Evolutionary conservation across 2,113 vertebrate species (phyloP).

Genomic region (Microtus pennsylvanicus): DNA sequence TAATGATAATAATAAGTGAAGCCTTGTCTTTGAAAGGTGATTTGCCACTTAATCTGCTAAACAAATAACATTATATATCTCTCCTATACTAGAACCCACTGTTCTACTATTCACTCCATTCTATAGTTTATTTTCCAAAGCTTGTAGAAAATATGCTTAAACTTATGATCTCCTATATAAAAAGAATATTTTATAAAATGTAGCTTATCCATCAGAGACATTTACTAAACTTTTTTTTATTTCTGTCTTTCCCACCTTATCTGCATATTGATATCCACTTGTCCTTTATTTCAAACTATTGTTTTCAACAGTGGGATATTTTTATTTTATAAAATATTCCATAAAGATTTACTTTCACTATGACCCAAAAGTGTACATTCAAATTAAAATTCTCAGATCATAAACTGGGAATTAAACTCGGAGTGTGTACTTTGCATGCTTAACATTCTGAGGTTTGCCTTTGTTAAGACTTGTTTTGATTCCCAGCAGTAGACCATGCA

Average conservation of each 20-base stretch:
- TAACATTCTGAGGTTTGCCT: background rate
- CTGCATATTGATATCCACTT: background rate
- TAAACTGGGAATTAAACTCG: background rate
- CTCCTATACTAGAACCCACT: background rate
- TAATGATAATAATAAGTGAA: background rate
- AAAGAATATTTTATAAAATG: conserved; percentile 17
- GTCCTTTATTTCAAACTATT: conserved; percentile 41
- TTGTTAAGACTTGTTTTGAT: background rate
- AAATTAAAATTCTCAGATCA: background rate
- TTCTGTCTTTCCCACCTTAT: background rate
- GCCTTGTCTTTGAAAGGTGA: background rate
- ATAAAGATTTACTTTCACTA: background rate
- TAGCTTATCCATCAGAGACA: background rate
- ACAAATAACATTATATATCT: background rate
- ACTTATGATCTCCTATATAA: background rate
- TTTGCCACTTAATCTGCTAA: background rate
- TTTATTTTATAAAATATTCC: background rate
- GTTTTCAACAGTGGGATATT: conserved; percentile 1
- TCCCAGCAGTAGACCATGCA: background rate
- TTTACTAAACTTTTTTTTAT: background rate
- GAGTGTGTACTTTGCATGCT: background rate
- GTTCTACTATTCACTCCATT: background rate
- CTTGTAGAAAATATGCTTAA: conserved; percentile 34
- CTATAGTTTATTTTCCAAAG: background rate
- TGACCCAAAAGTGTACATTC: background rate